Base-by-base conservation (phyloP, 1,140 invertebrate species). In the Cherax quadricarinatus region DNA sequence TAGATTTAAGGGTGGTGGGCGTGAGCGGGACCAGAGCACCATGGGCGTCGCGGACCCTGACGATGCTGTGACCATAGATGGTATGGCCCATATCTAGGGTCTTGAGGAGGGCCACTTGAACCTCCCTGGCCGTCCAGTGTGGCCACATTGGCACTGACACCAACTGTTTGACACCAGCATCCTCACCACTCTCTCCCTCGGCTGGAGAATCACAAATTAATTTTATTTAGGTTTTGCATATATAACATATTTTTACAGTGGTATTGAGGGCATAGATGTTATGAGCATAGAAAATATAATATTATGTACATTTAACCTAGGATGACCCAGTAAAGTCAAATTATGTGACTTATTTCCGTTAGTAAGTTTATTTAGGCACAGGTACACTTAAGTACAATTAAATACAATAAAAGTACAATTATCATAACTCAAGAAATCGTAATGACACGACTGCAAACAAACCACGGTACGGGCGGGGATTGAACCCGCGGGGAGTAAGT, bases 31-130 rank as follows among this genome's bases (percentile, higher is more conserved):
- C 18, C 3, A 90, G 81, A 62, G 88, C 81, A 4, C 88, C 88
- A 2, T 84, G 60, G 62, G 88, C 14, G 66, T 90, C 66, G 18
- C 88, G 60, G 3, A 90, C 62, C 62, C 49, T 85, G 16, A 90
- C 82, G 60, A 41, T 24, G 30, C n/a, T 89, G 24, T 83, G 62
- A 24, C 5, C 10, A 7, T 48, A 24, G 10, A 53, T 41, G n/a
- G 81, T 75, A n/a, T 83, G 88, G n/a, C 60, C 51, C 62, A 83
- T 12, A 66, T 62, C 80, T 4, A 84, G 62, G 16, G 88, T 49
- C 88, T 90, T 51, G 60, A 90, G 81, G 21, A 90, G 88, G 49
- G 88, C 88, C 30, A 84, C 88, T 73, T 90, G 88, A 75, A 90
- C 88, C 18, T 90, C 81, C 30, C 88, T 57, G 9, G 88, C 81